Evolutionary conservation across 2,888 invertebrate species (phyloP).

Genomic region (Parnassius apollo): DNA sequence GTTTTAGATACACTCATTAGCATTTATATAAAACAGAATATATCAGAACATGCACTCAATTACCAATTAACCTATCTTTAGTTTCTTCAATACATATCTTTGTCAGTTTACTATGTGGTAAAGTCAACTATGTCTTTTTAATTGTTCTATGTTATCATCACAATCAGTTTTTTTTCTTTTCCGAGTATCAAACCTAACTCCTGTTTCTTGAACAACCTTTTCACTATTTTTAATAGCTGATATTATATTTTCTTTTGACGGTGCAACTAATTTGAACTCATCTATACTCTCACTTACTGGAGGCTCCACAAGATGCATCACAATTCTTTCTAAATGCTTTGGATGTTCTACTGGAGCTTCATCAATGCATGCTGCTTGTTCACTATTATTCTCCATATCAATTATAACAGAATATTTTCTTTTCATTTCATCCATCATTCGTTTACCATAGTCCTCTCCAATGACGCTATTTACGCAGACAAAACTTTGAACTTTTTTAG

Average conservation of each 20-base stretch:
- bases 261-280: constrained; percentile 66
- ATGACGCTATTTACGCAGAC: constrained; percentile 92
- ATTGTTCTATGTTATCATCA: constrained; percentile 52
- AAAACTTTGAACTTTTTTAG: constrained; percentile 91
- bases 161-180: constrained; percentile 62
- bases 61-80: constrained; percentile 3
- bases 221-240: constrained; percentile 74
- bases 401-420: constrained; percentile 87
- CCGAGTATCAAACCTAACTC: constrained; percentile 66
- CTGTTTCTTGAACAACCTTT: constrained; percentile 68
- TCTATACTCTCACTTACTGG: constrained; percentile 57
- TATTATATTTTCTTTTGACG: constrained; percentile 73
- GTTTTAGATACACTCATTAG: constrained; percentile 7
- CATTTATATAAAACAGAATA: constrained; percentile 15
- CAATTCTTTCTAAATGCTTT: constrained; percentile 85
- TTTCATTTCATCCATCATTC: constrained; percentile 89
- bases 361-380: constrained; percentile 45
- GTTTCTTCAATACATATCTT: background rate
- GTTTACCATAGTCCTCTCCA: constrained; percentile 87
- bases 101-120: background rate
- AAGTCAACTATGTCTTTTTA: constrained; percentile 57
- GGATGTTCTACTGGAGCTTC: constrained; percentile 85
- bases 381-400: constrained; percentile 69
- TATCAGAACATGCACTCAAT: constrained; percentile 14
- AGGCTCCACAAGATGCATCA: constrained; percentile 83